Base-by-base conservation (phyloP, 2,888 invertebrate species). In the Drosophila suboccidentalis region DNA sequence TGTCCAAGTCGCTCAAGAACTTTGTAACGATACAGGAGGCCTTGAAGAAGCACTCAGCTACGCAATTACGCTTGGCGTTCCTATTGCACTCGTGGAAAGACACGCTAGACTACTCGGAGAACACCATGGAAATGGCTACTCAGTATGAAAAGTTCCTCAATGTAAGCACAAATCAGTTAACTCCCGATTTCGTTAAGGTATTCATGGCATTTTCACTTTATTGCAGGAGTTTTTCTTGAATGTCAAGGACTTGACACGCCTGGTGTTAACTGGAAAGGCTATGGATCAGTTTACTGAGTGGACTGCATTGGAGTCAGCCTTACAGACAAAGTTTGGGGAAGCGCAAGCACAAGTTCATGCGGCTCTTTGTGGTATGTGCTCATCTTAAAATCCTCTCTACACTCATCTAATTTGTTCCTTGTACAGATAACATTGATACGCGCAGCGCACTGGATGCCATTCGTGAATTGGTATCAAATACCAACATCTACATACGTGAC, bases 1-100 rank as follows among this genome's bases (percentile, higher is more conserved):
- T 99, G 99, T 99, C 99, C 0, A 99, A 99, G 92, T 98, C 98
- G 0, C 93, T 99, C 70, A 99, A 99, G 93, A 99, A 99, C 92
- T 99, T 99, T 92, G 96, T 99, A 70, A 98, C 98, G 1, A 99
- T 99, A 86, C 95, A 97, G 84, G 97, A 99, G 43, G 99, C 99
- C 0, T 93, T 99, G 47, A 94, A 95, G 73, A 95, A 96, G 50
- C 95, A 98, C 92, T 95, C 96, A 0, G 95, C 98, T 0, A 94
- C 97, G n/a, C 99, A 99, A 91, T 93, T 99, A 57, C 94, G 99
- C 13, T 94, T 99, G 58, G 97, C 98, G 0, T 99, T 99, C 93
- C 94, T 99, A 9, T 93, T 99, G 79, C 99, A 99, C 92, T 96
- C 98, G 0, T 99, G 99, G 99, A 97, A 97, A 85, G 99, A 99